Percentiles rank a stretch among this genome's conserved stretches.
Evolutionary conservation across 2,888 invertebrate species (phyloP).

Genomic region (Lasioglossum figueresi): DNA sequence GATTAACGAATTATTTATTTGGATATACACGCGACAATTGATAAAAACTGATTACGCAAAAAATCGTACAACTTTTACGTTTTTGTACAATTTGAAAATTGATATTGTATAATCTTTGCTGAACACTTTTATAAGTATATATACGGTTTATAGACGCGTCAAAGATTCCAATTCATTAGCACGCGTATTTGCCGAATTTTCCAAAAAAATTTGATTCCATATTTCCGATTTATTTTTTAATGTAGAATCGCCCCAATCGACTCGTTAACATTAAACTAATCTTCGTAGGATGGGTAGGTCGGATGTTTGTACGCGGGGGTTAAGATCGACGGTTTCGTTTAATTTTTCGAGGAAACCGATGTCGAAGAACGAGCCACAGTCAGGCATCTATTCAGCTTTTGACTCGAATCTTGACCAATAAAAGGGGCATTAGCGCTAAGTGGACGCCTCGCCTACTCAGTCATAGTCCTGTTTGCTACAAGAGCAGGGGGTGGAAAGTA

Average conservation of each 20-base stretch:
- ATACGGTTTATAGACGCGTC: no score
- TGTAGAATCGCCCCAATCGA: not conserved
- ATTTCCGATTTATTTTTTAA: no score
- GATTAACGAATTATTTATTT: slow-evolving; percentile 27
- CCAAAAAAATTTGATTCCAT: no score
- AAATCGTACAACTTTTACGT: not conserved
- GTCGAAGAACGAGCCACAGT: slow-evolving; percentile 49
- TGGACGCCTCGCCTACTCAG: slow-evolving; percentile 79
- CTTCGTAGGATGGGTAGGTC: not conserved
- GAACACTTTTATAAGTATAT: no score
- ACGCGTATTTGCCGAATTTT: no score
- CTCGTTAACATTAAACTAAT: not conserved
- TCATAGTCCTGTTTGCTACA: slow-evolving; percentile 77
- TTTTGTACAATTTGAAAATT: not conserved
- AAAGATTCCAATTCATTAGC: no score
- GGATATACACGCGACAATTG: not conserved
- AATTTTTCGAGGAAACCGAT: slow-evolving; percentile 60
- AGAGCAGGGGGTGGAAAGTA: slow-evolving; percentile 72
- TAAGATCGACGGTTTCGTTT: slow-evolving; percentile 55
- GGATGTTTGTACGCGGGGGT: slow-evolving; percentile 18
- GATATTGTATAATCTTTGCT: not conserved
- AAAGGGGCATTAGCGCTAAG: slow-evolving; percentile 81
- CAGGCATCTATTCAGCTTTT: slow-evolving; percentile 70
- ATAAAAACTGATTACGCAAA: not conserved
- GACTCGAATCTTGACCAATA: slow-evolving; percentile 80